phyloP scores from a whole-genome alignment of 2,888 invertebrate species.

The Tetropium fuscum region DNA sequence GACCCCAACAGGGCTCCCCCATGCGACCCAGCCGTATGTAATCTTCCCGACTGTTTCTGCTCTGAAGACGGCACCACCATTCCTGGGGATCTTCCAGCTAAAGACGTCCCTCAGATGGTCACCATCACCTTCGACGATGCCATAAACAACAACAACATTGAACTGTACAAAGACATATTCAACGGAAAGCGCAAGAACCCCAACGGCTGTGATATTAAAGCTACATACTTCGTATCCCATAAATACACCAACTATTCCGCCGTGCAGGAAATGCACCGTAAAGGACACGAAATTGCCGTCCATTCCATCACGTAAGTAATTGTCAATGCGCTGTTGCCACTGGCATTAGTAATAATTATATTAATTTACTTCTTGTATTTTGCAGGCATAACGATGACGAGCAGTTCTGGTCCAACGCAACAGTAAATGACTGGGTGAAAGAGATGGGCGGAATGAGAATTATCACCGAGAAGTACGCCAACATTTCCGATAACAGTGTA shows the following conservation, averaged over 20 bases:
- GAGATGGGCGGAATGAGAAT: slow-evolving; percentile 96
- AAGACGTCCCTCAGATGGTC: slow-evolving; percentile 94
- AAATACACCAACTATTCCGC: slow-evolving; percentile 95
- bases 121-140: slow-evolving; percentile 95
- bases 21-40: slow-evolving; percentile 88
- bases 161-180: slow-evolving; percentile 92
- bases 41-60: slow-evolving; percentile 93
- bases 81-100: slow-evolving; percentile 85
- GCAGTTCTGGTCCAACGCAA: slow-evolving; percentile 93
- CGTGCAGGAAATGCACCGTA: slow-evolving; percentile 90
- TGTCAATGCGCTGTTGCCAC: background rate
- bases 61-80: slow-evolving; percentile 91
- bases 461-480: slow-evolving; percentile 90
- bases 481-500: slow-evolving; percentile 90
- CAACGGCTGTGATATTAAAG: slow-evolving; percentile 93
- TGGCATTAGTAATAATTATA: slow-evolving; percentile 3
- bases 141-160: slow-evolving; percentile 95
- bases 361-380: slow-evolving; percentile 33
- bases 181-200: slow-evolving; percentile 91
- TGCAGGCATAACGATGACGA: slow-evolving; percentile 90
- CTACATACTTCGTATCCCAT: slow-evolving; percentile 93
- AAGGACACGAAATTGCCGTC: slow-evolving; percentile 94
- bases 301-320: slow-evolving; percentile 91
- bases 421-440: slow-evolving; percentile 93
- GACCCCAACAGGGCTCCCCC: slow-evolving; percentile 94